These are phyloP conservation scores for Ooceraea biroi DNA, from an alignment of 1,140 invertebrate genomes.

Conservation along the genomic window DNA sequence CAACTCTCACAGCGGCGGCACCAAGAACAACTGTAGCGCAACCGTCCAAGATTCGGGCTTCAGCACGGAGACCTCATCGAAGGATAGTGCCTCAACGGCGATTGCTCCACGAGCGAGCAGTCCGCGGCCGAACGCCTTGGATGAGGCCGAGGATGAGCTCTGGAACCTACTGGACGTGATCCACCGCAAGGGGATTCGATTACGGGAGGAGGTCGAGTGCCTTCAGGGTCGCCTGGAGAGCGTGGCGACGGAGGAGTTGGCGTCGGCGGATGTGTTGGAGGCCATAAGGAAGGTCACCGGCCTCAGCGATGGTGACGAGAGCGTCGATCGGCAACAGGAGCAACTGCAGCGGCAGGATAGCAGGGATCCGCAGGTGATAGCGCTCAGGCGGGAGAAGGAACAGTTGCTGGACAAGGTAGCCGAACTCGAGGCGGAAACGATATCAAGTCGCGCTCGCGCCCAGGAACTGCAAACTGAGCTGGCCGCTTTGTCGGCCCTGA, in stretches of 20 bases:
- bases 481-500: constrained; percentile 87
- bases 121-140: constrained; percentile 81
- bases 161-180: constrained; percentile 95
- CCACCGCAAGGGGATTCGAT: constrained; percentile 91
- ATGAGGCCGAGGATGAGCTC: constrained; percentile 92
- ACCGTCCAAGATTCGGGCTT: constrained; percentile 94
- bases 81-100: constrained; percentile 89
- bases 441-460: constrained; percentile 88
- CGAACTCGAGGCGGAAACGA: constrained; percentile 90
- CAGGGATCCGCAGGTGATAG: constrained; percentile 70
- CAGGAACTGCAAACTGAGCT: constrained; percentile 89
- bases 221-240: constrained; percentile 85
- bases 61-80: constrained; percentile 93
- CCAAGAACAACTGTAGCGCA: constrained; percentile 87
- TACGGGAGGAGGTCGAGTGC: constrained; percentile 91
- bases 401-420: constrained; percentile 89
- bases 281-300: constrained; percentile 81
- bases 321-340: neutral
- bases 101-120: constrained; percentile 83
- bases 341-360: neutral
- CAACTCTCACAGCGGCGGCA: constrained; percentile 88
- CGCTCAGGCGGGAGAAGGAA: constrained; percentile 90
- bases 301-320: constrained; percentile 19
- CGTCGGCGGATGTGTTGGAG: constrained; percentile 83
- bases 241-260: constrained; percentile 84